A percentile compares a stretch with the other conserved stretches of the same genome.
These are phyloP conservation scores for Drosophila neocordata DNA, from an alignment of 1,140 invertebrate genomes.

Conservation along the genomic window DNA sequence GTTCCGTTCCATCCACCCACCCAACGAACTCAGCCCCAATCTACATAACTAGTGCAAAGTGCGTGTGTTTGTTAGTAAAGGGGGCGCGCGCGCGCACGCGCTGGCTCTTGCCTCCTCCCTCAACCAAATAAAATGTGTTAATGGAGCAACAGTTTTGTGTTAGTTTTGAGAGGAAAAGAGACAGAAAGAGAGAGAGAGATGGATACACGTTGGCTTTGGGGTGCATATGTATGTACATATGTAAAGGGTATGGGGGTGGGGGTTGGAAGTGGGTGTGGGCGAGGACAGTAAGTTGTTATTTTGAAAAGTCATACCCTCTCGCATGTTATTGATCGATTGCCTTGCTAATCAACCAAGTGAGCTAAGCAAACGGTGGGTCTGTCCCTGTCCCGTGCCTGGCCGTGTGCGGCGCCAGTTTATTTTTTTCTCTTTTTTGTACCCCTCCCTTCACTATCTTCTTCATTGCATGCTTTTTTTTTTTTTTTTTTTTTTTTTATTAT, in stretches of 20 bases:
- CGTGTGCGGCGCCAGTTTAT: constrained; percentile 51
- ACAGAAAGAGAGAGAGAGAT: no score
- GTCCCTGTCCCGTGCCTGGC: constrained; percentile 49
- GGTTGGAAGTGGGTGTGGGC: neutral
- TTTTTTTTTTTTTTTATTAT: neutral
- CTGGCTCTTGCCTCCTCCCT: no score
- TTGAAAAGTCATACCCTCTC: constrained; percentile 36
- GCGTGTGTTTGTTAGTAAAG: neutral
- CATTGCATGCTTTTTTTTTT: neutral
- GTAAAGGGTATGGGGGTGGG: no score
- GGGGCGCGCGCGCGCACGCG: constrained; percentile 49
- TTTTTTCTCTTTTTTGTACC: neutral
- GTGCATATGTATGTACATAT: no score
- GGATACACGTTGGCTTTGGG: no score
- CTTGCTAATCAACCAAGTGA: constrained; percentile 57
- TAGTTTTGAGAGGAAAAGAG: no score
- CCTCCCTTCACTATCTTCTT: neutral
- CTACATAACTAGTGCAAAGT: neutral
- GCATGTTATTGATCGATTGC: constrained; percentile 47
- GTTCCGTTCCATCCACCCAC: neutral
- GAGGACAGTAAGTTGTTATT: constrained; percentile 51
- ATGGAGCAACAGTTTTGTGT: constrained; percentile 71
- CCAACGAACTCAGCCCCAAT: neutral
- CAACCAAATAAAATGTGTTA: constrained; percentile 58
- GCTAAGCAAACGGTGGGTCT: constrained; percentile 14